A percentile compares a stretch with the other conserved stretches of the same genome.
Evolutionary conservation across 1,140 invertebrate species (phyloP).

Genomic region (Cotesia typhae): DNA sequence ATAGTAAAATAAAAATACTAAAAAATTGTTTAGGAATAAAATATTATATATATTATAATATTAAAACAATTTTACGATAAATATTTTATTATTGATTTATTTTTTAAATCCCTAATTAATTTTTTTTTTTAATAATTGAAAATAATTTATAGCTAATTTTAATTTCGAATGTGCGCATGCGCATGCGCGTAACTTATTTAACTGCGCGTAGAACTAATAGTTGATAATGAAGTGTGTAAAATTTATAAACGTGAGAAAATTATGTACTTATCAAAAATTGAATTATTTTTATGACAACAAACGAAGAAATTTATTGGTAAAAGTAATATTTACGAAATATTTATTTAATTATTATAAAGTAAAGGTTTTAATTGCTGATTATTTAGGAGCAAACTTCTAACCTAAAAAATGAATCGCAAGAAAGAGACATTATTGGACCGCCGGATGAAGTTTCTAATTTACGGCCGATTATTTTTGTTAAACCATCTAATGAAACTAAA

Average conservation of each 20-base stretch:
- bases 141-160: no score
- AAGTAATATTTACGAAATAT: not conserved
- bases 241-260: slow-evolving; percentile 25
- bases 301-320: slow-evolving; percentile 25
- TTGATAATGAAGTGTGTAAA: not conserved
- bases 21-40: no score
- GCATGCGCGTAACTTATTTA: no score
- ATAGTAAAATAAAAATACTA: no score
- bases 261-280: slow-evolving; percentile 31
- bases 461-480: slow-evolving; percentile 74
- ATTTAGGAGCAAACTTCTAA: slow-evolving; percentile 23
- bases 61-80: no score
- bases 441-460: slow-evolving; percentile 82
- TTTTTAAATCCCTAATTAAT: no score
- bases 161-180: no score
- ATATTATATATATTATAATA: no score
- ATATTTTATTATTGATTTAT: no score
- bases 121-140: no score
- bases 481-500: slow-evolving; percentile 71
- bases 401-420: slow-evolving; percentile 30
- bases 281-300: slow-evolving; percentile 16
- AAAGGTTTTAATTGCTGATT: slow-evolving; percentile 9
- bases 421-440: slow-evolving; percentile 72
- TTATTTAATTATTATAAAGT: not conserved
- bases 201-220: no score